phyloP scores from a whole-genome alignment of 2,888 invertebrate genomes.

The Thyatira batis region DNA sequence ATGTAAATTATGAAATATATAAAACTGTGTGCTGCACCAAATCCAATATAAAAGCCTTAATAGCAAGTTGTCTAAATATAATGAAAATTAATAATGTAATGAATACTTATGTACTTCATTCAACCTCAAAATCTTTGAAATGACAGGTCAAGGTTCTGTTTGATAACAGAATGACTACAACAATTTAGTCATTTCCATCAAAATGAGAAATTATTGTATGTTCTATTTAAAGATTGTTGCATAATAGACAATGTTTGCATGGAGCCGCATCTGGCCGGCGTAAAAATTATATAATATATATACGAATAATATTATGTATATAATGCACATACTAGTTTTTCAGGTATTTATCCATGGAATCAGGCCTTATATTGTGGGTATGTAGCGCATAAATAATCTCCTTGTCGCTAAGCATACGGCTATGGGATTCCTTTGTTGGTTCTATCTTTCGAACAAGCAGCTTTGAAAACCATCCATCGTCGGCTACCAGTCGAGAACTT shows the following conservation, averaged over 20 bases:
- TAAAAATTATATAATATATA: slow-evolving; percentile 31
- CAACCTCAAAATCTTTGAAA: slow-evolving; percentile 2
- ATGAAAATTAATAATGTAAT: background rate
- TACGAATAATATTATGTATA: slow-evolving; percentile 23
- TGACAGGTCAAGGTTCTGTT: slow-evolving; percentile 42
- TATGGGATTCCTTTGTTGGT: slow-evolving; percentile 97
- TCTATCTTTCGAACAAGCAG: slow-evolving; percentile 94
- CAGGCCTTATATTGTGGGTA: slow-evolving; percentile 96
- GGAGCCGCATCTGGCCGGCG: slow-evolving; percentile 28
- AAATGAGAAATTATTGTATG: background rate
- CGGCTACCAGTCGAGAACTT: slow-evolving; percentile 61
- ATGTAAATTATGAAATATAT: too few species aligned
- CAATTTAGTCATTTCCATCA: background rate
- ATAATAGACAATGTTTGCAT: slow-evolving; percentile 48
- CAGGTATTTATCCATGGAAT: slow-evolving; percentile 92
- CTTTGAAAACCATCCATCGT: slow-evolving; percentile 94
- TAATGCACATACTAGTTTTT: slow-evolving; percentile 91
- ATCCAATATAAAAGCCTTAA: too few species aligned
- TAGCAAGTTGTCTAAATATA: background rate
- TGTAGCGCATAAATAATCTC: slow-evolving; percentile 97
- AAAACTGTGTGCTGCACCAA: too few species aligned
- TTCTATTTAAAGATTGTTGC: slow-evolving; percentile 72
- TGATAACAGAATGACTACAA: slow-evolving; percentile 33
- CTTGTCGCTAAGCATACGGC: slow-evolving; percentile 97
- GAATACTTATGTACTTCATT: background rate